These are phyloP conservation scores for Chiloscyllium punctatum DNA, from an alignment of 2,797 vertebrate genomes.

Conservation along the genomic window DNA sequence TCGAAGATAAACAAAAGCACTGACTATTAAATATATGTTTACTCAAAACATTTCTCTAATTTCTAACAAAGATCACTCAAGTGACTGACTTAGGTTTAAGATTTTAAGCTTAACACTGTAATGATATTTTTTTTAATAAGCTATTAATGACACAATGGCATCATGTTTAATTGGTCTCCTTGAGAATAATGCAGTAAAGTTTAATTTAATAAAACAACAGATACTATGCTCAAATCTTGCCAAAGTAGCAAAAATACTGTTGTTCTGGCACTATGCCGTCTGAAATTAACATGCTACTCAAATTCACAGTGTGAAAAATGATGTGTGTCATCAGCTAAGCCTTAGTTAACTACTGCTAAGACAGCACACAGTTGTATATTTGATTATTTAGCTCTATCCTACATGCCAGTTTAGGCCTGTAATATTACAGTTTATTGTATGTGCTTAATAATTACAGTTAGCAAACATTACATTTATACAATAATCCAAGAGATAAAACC, in stretches of 20 bases:
- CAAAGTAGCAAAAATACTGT: background rate
- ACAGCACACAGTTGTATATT: background rate
- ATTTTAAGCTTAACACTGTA: background rate
- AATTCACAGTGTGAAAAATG: background rate
- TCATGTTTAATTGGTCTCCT: background rate
- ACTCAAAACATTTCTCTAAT: background rate
- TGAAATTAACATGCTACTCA: constrained; percentile 24
- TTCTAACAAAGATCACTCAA: background rate
- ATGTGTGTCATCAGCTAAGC: background rate
- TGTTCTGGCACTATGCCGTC: background rate
- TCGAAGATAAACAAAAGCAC: too few species aligned
- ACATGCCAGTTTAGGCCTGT: too few species aligned
- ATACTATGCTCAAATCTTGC: background rate
- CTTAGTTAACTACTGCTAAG: background rate
- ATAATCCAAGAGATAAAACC: background rate
- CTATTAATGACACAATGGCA: background rate
- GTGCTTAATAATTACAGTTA: background rate
- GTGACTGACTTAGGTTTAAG: background rate
- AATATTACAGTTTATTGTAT: background rate
- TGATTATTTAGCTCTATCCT: background rate
- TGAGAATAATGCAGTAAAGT: too few species aligned
- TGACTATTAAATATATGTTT: background rate
- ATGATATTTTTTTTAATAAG: background rate
- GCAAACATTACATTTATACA: background rate
- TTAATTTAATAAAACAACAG: background rate